Evolutionary conservation across 2,797 vertebrate genomes (phyloP), one percentile per base, ranked within the genome.

Genomic region (Lateolabrax maculatus): DNA sequence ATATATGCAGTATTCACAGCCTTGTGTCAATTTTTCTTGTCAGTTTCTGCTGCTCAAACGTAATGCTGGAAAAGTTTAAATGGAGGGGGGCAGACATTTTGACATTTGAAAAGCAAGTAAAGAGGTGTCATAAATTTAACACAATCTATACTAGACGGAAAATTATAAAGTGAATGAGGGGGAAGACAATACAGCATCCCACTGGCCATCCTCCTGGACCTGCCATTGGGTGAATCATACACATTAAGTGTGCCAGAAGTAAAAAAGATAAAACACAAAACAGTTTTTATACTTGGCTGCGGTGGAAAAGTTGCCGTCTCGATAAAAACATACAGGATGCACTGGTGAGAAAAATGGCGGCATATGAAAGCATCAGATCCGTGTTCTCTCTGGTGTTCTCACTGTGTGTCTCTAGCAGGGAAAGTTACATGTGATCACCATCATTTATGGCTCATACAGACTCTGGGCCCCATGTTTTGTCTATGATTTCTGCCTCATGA

Each of bases 371-470:
- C 9, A 9, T 36, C 21, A 23, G 21, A 51, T 49, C n/a, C n/a
- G 16, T 74, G 68, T 76, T 68, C 8, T 18, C 19, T 41, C 68
- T 74, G 6, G 2, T 6, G 16, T 36, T 71, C 37, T 69, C 34
- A 16, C 23, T 21, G 37, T 63, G 48, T 71, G 55, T 79, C 29
- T 79, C 71, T 76, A 70, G 34, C 36, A 53, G 71, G n/a, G 39
- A 34, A 70, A 53, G 65, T 76, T 66, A 25, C 41, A 66, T 55
- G 16, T 41, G 71, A 84, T 75, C 60, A 43, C 63, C n/a, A 7
- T 85, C 87, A 84, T 87, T 85, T 88, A 73, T 71, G 65, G 51
- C 83, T 65, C 62, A 58, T 66, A 34, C 44, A 81, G 74, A 75
- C 67, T 53, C 62, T 3, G 15, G 63, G 60, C 71, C 41, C 39